Percentiles rank a stretch among this genome's conserved stretches.
phyloP scores from a whole-genome alignment of 1,140 invertebrate genomes.

The Acromyrmex heyeri region DNA sequence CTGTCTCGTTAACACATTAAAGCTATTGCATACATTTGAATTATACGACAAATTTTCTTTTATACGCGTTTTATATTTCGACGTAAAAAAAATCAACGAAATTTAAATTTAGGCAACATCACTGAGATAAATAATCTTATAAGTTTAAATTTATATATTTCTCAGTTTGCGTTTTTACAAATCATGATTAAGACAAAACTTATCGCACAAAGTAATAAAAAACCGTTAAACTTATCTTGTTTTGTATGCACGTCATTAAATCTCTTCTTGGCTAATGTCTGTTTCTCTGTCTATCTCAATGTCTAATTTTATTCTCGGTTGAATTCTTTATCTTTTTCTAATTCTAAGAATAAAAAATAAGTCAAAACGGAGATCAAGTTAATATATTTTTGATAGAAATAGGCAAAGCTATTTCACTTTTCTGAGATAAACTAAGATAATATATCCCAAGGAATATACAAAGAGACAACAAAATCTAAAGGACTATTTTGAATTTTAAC shows the following conservation, averaged over 20 bases:
- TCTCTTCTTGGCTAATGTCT: background rate
- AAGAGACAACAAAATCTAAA: no score
- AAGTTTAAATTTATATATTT: background rate
- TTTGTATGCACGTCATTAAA: background rate
- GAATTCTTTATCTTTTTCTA: no score
- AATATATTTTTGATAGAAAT: no score
- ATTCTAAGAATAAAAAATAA: no score
- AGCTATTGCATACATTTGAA: background rate
- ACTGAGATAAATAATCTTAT: constrained; percentile 16
- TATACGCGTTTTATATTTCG: background rate
- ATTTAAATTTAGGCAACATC: background rate
- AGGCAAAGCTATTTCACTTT: background rate
- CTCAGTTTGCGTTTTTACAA: background rate
- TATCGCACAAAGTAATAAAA: background rate
- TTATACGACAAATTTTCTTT: background rate
- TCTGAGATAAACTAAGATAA: no score
- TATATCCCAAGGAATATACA: no score
- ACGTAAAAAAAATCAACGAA: background rate
- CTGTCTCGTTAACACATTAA: background rate
- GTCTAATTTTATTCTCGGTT: no score
- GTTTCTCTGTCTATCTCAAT: no score
- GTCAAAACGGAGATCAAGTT: no score
- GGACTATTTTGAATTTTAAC: no score
- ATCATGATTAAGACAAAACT: background rate
- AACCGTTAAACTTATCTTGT: background rate